Evolutionary conservation across 2,888 invertebrate genomes (phyloP), one percentile per base, ranked within the genome.

Genomic region (Dicycla oo): DNA sequence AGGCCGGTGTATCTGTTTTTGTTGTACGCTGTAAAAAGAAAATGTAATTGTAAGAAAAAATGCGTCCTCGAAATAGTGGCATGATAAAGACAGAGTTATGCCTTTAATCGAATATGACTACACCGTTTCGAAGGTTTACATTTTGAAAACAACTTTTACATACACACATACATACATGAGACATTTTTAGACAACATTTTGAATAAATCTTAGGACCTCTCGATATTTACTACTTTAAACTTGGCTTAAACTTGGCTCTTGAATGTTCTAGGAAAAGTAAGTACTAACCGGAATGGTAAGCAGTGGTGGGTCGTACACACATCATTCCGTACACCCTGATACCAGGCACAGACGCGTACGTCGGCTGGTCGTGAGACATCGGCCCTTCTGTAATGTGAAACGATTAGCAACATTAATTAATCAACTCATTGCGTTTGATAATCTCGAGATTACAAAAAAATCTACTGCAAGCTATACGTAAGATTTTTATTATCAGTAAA

Each of bases 281-380:
- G 23, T 70, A 88, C 89, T 89, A 75, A 94, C 95, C 93, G 72
- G 93, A 88, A 80, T 93, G 91, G 80, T 93, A 94, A 73, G 92
- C 87, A 38, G 94, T 91, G 3, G 92, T 92, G 0, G 97, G 97
- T 75, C 96, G 95, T 0, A 98, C 98, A 90, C 99, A 99, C 97
- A 99, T 98, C 99, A 99, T 99, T 58, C 99, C 99, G 89, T 98
- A 99, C 0, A 99, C 99, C 82, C 98, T 97, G 80, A 99, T 99
- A 2, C 99, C 99, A 5, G 99, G 99, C 15, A 99, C 98, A 85
- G 98, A 98, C 4, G 99, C 99, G 90, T 99, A 99, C 0, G 98
- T 98, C 20, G 99, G 99, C 91, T 98, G 98, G 91, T 98, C 98
- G 91, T 99, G 99, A 15, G 98, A 98, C 97, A 99, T 98, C 67